These are phyloP conservation scores for Drosophila oshimai DNA, from an alignment of 1,140 invertebrate genomes.

Conservation along the genomic window DNA sequence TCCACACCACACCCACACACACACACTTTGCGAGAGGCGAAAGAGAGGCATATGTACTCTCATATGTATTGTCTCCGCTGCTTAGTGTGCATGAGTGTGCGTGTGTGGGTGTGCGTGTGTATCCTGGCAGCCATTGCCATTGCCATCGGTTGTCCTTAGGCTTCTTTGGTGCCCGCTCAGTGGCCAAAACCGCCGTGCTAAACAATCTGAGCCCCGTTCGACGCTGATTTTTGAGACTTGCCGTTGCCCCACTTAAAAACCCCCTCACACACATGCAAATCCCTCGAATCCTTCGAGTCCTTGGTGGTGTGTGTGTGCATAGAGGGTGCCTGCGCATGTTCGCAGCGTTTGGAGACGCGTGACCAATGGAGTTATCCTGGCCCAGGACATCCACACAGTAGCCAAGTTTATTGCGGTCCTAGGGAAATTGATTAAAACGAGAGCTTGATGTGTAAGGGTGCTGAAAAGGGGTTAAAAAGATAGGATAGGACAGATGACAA, in stretches of 20 bases:
- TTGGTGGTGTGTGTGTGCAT: background rate
- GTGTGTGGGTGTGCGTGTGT: slow-evolving; percentile 22
- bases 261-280: background rate
- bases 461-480: background rate
- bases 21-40: background rate
- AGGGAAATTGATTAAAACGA: slow-evolving; percentile 11
- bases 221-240: slow-evolving; percentile 41
- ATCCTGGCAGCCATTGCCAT: slow-evolving; percentile 72
- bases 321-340: slow-evolving; percentile 26
- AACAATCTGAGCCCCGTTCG: slow-evolving; percentile 27
- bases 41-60: slow-evolving; percentile 10
- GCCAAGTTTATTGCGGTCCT: background rate
- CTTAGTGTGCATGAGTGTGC: slow-evolving; percentile 4
- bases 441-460: background rate
- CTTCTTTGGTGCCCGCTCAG: slow-evolving; percentile 20
- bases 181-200: slow-evolving; percentile 26
- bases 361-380: slow-evolving; percentile 35
- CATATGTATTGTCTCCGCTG: slow-evolving; percentile 26
- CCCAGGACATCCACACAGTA: background rate
- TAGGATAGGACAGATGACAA: background rate
- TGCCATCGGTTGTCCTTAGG: slow-evolving; percentile 54
- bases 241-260: slow-evolving; percentile 33
- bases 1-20: slow-evolving; percentile 57
- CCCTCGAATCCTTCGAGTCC: background rate
- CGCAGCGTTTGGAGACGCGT: slow-evolving; percentile 6